Evolutionary conservation across 2,888 invertebrate species (phyloP).

Genomic region (Metopia argyrocephala): DNA sequence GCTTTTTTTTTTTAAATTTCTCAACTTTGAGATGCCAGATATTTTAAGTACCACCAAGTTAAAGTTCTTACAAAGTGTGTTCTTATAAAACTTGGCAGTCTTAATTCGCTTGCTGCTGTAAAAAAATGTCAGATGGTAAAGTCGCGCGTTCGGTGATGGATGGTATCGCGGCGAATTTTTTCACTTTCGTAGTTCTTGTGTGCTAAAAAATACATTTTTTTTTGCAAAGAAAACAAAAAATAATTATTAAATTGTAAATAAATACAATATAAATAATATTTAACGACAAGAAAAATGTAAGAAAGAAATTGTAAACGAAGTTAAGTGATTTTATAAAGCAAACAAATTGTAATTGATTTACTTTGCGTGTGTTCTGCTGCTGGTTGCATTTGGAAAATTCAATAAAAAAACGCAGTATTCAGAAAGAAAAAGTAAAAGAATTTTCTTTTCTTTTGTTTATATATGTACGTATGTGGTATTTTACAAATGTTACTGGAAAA

Average conservation of each 20-base stretch:
- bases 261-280: conserved; percentile 1
- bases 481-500: not conserved
- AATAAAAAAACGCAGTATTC: not conserved
- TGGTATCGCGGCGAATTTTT: conserved; percentile 33
- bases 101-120: not conserved
- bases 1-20: too few relatives aligned
- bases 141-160: conserved; percentile 62
- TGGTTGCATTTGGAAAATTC: conserved; percentile 44
- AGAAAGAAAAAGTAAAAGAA: not conserved
- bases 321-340: not conserved
- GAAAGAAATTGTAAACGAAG: not conserved
- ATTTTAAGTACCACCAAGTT: conserved; percentile 1
- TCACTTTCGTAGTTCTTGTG: not conserved
- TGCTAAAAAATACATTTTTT: conserved; percentile 2
- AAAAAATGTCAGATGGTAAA: conserved; percentile 64
- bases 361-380: conserved; percentile 5
- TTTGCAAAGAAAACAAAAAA: conserved; percentile 26
- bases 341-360: not conserved
- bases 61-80: not conserved
- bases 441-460: not conserved
- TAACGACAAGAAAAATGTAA: not conserved
- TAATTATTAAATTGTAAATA: conserved; percentile 20
- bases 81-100: not conserved
- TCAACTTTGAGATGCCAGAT: too few relatives aligned
- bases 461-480: too few relatives aligned